Percentiles rank a stretch among this genome's conserved stretches.
Conservation (phyloP, 2,113 vertebrate genomes). For the Orientallactaga bullata region DNA sequence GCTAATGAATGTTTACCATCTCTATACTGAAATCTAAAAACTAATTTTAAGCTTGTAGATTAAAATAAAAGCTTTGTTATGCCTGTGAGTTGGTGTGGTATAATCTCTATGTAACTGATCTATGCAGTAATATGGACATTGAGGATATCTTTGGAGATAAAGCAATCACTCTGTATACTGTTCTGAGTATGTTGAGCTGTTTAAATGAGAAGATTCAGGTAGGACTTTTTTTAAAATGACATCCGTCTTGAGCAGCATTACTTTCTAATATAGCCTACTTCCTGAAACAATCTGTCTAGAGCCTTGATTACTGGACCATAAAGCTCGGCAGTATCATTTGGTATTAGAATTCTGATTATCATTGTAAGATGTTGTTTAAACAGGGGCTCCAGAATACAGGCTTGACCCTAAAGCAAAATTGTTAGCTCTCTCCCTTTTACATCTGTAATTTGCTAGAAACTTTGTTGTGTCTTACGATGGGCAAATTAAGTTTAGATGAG, state of each 20-base stretch:
- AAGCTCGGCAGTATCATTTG: not conserved
- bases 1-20: slow-evolving; percentile 25
- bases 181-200: not conserved
- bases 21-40: not conserved
- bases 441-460: slow-evolving; percentile 2
- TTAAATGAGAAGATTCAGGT: too few species aligned
- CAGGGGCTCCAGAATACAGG: not conserved
- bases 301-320: not conserved
- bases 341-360: not conserved
- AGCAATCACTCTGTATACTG: not conserved
- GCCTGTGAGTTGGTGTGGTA: not conserved
- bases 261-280: not conserved
- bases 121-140: not conserved
- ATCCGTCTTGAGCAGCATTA: not conserved
- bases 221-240: not conserved
- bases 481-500: not conserved
- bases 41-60: not conserved
- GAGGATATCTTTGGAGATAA: not conserved
- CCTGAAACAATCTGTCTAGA: not conserved
- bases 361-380: not conserved
- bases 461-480: not conserved
- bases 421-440: not conserved
- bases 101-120: not conserved
- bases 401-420: not conserved
- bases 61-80: not conserved